These are phyloP conservation scores for Indri indri DNA, from an alignment of 2,113 vertebrate genomes.

Conservation along the genomic window DNA sequence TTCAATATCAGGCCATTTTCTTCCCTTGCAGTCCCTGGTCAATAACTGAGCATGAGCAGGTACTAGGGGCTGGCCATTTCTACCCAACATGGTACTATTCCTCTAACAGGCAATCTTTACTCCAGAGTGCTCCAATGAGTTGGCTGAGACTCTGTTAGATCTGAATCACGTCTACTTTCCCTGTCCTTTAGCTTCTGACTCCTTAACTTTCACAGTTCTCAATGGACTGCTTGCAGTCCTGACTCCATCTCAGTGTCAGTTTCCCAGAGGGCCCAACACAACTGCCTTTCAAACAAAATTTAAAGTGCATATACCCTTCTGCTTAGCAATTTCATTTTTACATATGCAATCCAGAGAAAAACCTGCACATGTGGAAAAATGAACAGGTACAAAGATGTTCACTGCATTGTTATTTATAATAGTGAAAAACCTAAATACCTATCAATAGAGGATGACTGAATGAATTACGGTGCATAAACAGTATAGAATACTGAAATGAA, in stretches of 20 bases:
- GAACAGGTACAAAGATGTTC: background rate
- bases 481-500: background rate
- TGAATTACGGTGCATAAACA: background rate
- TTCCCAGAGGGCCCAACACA: background rate
- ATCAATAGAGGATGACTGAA: background rate
- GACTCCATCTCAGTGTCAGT: background rate
- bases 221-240: background rate
- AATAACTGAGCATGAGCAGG: background rate
- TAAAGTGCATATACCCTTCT: background rate
- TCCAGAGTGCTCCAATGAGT: background rate
- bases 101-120: background rate
- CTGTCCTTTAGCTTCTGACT: background rate
- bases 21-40: background rate
- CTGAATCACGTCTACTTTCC: background rate
- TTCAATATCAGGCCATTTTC: background rate
- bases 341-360: background rate
- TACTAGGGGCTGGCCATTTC: background rate
- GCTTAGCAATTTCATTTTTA: background rate
- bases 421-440: background rate
- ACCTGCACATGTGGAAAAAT: background rate
- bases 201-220: background rate
- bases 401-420: background rate
- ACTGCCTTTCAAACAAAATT: background rate
- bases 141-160: background rate
- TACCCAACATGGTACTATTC: background rate